Conservation (phyloP, 2,113 vertebrate species). For the Equus quagga region DNA sequence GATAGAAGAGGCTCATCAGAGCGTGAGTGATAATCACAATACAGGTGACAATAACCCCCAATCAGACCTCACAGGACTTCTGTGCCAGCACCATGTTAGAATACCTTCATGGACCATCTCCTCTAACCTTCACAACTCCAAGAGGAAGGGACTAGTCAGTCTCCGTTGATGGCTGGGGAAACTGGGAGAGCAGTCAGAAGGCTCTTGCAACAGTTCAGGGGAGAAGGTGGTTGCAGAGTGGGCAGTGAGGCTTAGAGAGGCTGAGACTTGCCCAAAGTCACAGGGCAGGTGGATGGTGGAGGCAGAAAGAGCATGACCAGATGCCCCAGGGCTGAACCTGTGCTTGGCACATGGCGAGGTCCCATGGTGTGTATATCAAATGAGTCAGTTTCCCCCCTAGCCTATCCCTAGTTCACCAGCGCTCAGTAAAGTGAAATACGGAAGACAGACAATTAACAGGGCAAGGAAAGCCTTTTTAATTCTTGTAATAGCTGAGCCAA, state of each 20-base stretch:
- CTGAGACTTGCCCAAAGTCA: neutral
- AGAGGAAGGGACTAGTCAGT: neutral
- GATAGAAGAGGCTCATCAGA: neutral
- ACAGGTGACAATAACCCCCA: neutral
- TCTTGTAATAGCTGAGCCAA: slow-evolving; percentile 8
- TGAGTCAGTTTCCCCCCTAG: neutral
- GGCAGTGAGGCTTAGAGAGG: neutral
- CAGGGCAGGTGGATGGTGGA: neutral
- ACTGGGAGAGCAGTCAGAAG: neutral
- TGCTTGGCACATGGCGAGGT: neutral
- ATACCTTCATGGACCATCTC: neutral
- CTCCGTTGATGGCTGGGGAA: neutral
- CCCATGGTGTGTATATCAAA: neutral
- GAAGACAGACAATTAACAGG: neutral
- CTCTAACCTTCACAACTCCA: neutral
- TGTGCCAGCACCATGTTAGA: neutral
- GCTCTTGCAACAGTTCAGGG: too few species aligned
- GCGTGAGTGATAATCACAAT: neutral
- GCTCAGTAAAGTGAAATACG: neutral
- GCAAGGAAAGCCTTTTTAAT: neutral
- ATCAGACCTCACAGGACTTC: neutral
- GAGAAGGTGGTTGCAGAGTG: neutral
- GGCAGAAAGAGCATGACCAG: too few species aligned
- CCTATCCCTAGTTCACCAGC: neutral
- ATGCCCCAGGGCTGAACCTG: neutral